Conservation (phyloP, 2,888 invertebrate genomes). For the Anorthoa munda region DNA sequence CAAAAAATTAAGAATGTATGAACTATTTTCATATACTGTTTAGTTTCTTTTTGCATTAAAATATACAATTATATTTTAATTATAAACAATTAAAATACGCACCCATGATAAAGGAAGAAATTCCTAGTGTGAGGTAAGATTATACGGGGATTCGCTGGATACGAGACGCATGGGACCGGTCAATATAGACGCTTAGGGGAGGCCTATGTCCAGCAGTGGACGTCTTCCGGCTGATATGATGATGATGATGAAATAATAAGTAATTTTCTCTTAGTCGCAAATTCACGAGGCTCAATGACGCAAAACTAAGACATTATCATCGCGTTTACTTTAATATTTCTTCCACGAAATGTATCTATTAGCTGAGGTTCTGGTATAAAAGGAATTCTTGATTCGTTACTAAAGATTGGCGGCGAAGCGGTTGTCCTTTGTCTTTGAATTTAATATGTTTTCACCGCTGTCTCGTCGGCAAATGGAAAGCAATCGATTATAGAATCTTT, state of each 20-base stretch:
- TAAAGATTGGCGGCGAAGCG: constrained; percentile 10
- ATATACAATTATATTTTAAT: constrained; percentile 20
- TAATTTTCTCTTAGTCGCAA: too few species aligned
- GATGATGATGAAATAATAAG: too few species aligned
- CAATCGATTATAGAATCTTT: background rate
- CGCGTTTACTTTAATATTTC: constrained; percentile 30
- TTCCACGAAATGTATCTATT: constrained; percentile 32
- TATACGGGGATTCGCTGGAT: too few species aligned
- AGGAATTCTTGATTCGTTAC: constrained; percentile 42
- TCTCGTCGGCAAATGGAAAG: constrained; percentile 4
- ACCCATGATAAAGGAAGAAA: too few species aligned
- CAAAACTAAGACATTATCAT: background rate
- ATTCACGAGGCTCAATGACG: background rate
- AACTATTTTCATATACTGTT: constrained; percentile 9
- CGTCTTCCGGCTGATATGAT: too few species aligned
- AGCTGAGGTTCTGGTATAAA: constrained; percentile 29
- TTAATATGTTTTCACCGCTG: constrained; percentile 5
- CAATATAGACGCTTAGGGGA: too few species aligned
- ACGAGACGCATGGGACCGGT: too few species aligned
- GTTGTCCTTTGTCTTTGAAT: constrained; percentile 16
- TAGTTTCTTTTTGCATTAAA: background rate
- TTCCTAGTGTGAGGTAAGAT: too few species aligned
- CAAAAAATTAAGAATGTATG: background rate
- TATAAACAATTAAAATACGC: constrained; percentile 4
- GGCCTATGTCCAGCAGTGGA: too few species aligned